These are phyloP conservation scores for Agrotis clavis DNA, from an alignment of 2,888 invertebrate species.

Conservation along the genomic window DNA sequence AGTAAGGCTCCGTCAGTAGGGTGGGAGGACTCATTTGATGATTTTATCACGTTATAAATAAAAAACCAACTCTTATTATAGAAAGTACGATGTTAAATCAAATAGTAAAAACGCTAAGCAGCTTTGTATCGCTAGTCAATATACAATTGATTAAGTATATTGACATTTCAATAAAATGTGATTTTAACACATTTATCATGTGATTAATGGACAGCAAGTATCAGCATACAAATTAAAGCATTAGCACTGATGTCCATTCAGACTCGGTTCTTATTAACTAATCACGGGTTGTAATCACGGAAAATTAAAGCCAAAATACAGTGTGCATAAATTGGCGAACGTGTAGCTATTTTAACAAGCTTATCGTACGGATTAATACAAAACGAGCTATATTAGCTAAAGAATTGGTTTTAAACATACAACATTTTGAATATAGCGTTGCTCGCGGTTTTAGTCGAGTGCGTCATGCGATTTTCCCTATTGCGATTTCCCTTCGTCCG, in stretches of 20 bases:
- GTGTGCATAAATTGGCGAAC: constrained; percentile 52
- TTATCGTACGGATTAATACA: constrained; percentile 50
- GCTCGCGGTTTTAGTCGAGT: constrained; percentile 20
- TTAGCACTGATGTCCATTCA: constrained; percentile 31
- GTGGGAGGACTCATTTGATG: no score
- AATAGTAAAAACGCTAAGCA: no score
- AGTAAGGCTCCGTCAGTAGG: no score
- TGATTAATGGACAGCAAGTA: constrained; percentile 53
- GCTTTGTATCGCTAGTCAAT: background rate
- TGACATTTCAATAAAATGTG: constrained; percentile 22
- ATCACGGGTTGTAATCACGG: constrained; percentile 54
- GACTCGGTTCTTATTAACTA: constrained; percentile 48
- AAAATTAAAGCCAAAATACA: constrained; percentile 62
- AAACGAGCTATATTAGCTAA: constrained; percentile 51
- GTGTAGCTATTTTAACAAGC: constrained; percentile 50
- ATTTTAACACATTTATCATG: constrained; percentile 30
- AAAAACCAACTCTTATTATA: no score
- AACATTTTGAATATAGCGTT: constrained; percentile 44
- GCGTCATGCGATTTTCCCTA: constrained; percentile 37
- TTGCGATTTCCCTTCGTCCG: background rate
- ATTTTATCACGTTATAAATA: no score
- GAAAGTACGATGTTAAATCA: no score
- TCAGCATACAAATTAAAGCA: constrained; percentile 60
- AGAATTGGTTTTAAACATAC: constrained; percentile 41
- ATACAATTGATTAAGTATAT: constrained; percentile 11